These are phyloP conservation scores for Mionectes macconnelli DNA, from an alignment of 2,113 vertebrate genomes.

Conservation along the genomic window DNA sequence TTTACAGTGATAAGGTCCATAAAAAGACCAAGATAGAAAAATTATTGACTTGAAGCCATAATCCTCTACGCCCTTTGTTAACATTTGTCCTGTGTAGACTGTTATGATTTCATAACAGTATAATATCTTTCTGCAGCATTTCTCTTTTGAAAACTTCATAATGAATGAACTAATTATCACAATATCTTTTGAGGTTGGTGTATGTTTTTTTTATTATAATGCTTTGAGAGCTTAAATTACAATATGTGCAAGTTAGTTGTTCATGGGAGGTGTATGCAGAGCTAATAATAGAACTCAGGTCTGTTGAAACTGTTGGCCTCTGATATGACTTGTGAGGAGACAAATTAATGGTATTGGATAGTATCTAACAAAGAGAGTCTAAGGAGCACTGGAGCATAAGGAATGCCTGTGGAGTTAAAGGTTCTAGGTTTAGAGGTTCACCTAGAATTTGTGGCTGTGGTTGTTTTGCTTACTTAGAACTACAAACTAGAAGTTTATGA, in stretches of 20 bases:
- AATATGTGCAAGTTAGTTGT: neutral
- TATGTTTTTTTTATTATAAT: neutral
- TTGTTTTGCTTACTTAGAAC: neutral
- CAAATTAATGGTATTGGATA: neutral
- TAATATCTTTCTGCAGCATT: neutral
- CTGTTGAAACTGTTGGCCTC: neutral
- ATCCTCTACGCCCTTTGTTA: constrained; percentile 24
- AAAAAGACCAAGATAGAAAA: constrained; percentile 29
- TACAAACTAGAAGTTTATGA: neutral
- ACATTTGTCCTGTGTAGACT: neutral
- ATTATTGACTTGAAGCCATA: constrained; percentile 3
- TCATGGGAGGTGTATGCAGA: neutral
- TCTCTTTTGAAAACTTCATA: neutral
- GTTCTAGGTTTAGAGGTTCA: neutral
- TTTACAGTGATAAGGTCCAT: constrained; percentile 30
- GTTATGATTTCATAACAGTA: neutral
- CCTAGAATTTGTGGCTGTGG: neutral
- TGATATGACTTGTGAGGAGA: neutral
- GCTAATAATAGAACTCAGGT: neutral
- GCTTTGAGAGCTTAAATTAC: neutral
- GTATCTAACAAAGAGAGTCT: neutral
- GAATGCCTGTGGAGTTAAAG: neutral
- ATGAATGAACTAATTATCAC: neutral
- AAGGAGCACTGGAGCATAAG: neutral
- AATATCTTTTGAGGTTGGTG: neutral